Percentiles rank a stretch among this genome's conserved stretches.
Conservation (phyloP, 2,888 invertebrate species). For the Acrocyrtus sp. region DNA sequence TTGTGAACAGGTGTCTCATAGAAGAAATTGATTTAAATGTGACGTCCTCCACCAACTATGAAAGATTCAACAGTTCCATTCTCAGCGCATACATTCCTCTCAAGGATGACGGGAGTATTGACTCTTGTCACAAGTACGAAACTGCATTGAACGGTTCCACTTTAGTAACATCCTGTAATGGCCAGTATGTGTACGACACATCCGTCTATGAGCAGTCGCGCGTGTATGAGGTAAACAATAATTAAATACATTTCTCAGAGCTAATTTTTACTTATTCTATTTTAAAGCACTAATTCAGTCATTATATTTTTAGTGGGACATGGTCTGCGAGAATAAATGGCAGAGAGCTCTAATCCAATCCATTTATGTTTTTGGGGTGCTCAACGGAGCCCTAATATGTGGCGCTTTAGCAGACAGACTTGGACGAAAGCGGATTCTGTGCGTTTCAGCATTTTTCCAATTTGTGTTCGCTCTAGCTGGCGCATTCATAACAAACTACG, state of each 20-base stretch:
- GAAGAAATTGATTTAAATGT: conserved; percentile 40
- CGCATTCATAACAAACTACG: conserved; percentile 77
- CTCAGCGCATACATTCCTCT: conserved; percentile 71
- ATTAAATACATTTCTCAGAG: not conserved
- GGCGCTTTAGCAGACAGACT: conserved; percentile 82
- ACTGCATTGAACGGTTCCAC: conserved; percentile 12
- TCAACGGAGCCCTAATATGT: conserved; percentile 79
- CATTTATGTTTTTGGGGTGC: conserved; percentile 73
- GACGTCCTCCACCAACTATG: conserved; percentile 15
- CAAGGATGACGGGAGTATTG: conserved; percentile 71
- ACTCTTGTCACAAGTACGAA: conserved; percentile 71
- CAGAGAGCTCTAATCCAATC: conserved; percentile 81
- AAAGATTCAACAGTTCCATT: conserved; percentile 35
- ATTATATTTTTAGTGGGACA: conserved; percentile 74
- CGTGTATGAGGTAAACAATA: conserved; percentile 49
- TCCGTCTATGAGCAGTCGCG: conserved; percentile 48
- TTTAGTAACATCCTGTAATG: conserved; percentile 33
- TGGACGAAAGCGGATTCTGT: conserved; percentile 82
- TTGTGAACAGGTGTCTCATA: conserved; percentile 54
- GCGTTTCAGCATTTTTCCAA: conserved; percentile 79
- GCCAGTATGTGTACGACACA: conserved; percentile 49
- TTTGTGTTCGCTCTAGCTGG: conserved; percentile 77
- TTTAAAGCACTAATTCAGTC: not conserved
- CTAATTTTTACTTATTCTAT: not conserved
- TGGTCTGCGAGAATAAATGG: conserved; percentile 83